These are phyloP conservation scores for Lichenostomus cassidix DNA, from an alignment of 2,113 vertebrate genomes.

Conservation along the genomic window DNA sequence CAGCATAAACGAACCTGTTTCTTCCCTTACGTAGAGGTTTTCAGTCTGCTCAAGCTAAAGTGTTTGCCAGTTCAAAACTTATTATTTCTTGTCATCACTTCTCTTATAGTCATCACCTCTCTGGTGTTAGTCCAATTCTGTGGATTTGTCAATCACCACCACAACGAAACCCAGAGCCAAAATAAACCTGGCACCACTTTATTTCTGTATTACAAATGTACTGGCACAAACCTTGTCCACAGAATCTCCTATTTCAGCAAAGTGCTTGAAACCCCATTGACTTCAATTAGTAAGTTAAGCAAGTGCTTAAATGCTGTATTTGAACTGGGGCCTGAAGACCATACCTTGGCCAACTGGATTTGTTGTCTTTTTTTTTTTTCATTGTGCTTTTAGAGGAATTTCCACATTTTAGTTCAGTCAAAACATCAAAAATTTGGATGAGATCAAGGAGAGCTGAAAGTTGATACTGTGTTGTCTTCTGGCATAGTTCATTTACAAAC, in stretches of 20 bases:
- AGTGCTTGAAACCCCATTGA: conserved; percentile 51
- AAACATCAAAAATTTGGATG: background rate
- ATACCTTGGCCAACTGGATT: background rate
- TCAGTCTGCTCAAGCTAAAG: background rate
- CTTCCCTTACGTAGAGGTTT: conserved; percentile 29
- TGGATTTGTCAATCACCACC: conserved; percentile 65
- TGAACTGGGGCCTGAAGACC: background rate
- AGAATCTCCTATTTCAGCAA: conserved; percentile 45
- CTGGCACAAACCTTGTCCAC: conserved; percentile 24
- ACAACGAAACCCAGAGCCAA: conserved; percentile 51
- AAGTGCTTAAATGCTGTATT: conserved; percentile 12
- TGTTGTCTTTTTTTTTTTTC: background rate
- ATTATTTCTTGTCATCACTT: conserved; percentile 55
- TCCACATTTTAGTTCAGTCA: background rate
- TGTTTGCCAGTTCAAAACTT: conserved; percentile 38
- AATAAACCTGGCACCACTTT: conserved; percentile 46
- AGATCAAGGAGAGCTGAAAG: background rate
- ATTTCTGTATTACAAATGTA: conserved; percentile 53
- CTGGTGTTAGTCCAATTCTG: conserved; percentile 46
- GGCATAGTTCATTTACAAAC: background rate
- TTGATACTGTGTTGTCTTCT: background rate
- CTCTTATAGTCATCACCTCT: conserved; percentile 51
- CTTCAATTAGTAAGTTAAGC: conserved; percentile 56
- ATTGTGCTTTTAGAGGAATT: background rate
- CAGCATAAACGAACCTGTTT: conserved; percentile 13